Conservation (phyloP, 2,888 invertebrate species). For the Philhelius pedissequus region DNA sequence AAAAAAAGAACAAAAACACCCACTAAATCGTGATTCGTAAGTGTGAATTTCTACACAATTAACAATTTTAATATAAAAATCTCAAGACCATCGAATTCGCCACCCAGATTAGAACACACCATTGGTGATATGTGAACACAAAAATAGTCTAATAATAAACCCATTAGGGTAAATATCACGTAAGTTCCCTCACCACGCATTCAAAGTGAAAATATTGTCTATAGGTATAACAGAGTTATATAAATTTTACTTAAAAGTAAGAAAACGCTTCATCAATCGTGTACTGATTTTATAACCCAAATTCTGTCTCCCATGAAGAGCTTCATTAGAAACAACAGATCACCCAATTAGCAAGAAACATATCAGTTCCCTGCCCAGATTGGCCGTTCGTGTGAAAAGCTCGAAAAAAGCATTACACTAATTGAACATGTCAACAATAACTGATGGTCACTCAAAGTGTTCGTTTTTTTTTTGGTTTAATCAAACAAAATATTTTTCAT, state of each 20-base stretch:
- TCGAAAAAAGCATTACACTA: slow-evolving; percentile 53
- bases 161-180: slow-evolving; percentile 31
- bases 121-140: not conserved
- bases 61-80: slow-evolving; percentile 48
- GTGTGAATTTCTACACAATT: not conserved
- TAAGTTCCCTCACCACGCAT: not conserved
- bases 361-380: slow-evolving; percentile 55
- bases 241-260: slow-evolving; percentile 15
- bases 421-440: slow-evolving; percentile 41
- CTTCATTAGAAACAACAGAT: slow-evolving; percentile 68
- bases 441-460: not conserved
- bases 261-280: not conserved
- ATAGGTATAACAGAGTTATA: too few species aligned
- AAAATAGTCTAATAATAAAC: slow-evolving; percentile 46
- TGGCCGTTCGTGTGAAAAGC: slow-evolving; percentile 62
- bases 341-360: slow-evolving; percentile 65
- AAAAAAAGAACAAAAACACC: not conserved
- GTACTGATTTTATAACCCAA: slow-evolving; percentile 52
- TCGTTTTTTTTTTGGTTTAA: not conserved
- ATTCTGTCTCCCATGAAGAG: slow-evolving; percentile 65
- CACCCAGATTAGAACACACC: not conserved
- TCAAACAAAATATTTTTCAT: slow-evolving; percentile 14
- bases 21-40: not conserved
- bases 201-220: slow-evolving; percentile 44
- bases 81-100: not conserved